Conservation (phyloP, 2,888 invertebrate genomes). For the Mimachlamys varia region DNA sequence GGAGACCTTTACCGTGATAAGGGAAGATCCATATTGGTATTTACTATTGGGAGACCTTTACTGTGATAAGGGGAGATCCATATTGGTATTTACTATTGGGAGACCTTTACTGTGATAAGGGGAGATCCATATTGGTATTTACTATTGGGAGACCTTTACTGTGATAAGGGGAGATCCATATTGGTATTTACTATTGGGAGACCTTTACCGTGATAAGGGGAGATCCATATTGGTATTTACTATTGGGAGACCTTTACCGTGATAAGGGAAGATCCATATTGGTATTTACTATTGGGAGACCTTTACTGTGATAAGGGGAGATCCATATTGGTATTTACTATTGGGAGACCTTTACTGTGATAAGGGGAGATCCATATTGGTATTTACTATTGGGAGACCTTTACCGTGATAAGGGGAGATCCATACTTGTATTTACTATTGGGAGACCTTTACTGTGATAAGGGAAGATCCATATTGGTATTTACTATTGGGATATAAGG, state of each 20-base stretch:
- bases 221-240: conserved; percentile 3
- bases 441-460: neutral
- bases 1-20: neutral
- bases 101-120: neutral
- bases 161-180: neutral
- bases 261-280: neutral
- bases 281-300: conserved; percentile 4
- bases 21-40: neutral
- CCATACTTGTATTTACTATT: neutral
- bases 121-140: neutral
- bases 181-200: conserved; percentile 4
- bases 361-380: neutral
- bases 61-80: neutral
- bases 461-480: neutral
- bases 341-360: neutral
- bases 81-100: neutral
- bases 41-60: conserved; percentile 4
- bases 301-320: neutral
- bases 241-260: neutral
- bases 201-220: neutral
- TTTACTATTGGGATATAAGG: neutral
- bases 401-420: neutral
- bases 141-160: neutral
- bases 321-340: conserved; percentile 4
- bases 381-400: conserved; percentile 4